Percentiles rank a stretch among this genome's conserved stretches.
Evolutionary conservation across 2,888 invertebrate genomes (phyloP).

Genomic region (Napeogenes inachia): DNA sequence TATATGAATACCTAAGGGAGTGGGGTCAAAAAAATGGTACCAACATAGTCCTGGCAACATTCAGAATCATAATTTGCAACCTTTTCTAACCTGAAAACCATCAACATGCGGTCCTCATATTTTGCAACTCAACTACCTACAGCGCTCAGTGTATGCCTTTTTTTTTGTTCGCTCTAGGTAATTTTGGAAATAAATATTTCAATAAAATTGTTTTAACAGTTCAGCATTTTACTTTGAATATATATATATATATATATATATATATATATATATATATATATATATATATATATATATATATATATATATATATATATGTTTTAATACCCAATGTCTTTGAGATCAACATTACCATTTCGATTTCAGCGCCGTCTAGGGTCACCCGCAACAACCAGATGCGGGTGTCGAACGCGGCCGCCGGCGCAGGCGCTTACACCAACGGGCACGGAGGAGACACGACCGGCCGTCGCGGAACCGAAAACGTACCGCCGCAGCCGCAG

Average conservation of each 20-base stretch:
- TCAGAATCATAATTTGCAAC: too few species aligned
- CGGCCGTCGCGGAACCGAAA: conserved; percentile 78
- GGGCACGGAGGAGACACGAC: conserved; percentile 79
- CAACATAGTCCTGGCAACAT: too few species aligned
- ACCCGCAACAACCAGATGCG: conserved; percentile 76
- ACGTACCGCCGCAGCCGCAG: conserved; percentile 77
- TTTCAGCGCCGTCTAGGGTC: conserved; percentile 64
- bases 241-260: background rate
- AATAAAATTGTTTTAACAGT: conserved; percentile 5
- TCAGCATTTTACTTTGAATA: conserved; percentile 23
- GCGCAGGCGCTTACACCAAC: conserved; percentile 69
- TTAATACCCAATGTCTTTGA: conserved; percentile 24
- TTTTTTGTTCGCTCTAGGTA: too few species aligned
- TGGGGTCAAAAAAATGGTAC: too few species aligned
- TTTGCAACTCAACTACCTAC: too few species aligned
- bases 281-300: background rate
- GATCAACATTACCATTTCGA: conserved; percentile 3
- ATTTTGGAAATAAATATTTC: background rate
- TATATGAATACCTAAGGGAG: too few species aligned
- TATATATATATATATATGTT: background rate
- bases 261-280: background rate
- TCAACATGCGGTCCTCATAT: too few species aligned
- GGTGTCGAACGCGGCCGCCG: conserved; percentile 72
- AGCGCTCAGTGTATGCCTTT: too few species aligned
- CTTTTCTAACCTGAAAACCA: too few species aligned